These are phyloP conservation scores for Bombycilla garrulus DNA, from an alignment of 2,113 vertebrate species.

Conservation along the genomic window DNA sequence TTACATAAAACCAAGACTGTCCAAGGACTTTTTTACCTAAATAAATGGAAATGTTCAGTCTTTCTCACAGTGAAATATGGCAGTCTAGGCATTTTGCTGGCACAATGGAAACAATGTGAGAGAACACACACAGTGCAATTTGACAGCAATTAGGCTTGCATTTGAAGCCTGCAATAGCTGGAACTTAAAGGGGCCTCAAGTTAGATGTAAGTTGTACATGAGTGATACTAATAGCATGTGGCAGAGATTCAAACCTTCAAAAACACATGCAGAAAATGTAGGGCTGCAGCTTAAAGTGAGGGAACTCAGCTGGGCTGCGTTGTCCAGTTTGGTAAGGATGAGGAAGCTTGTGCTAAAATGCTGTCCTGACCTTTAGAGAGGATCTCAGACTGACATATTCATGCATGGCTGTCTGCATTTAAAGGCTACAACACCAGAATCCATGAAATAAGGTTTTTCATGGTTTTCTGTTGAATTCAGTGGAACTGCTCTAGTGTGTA, in stretches of 20 bases:
- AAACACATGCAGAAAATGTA: not conserved
- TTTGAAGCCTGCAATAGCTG: not conserved
- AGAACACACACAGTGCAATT: not conserved
- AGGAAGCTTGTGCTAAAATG: not conserved
- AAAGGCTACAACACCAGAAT: not conserved
- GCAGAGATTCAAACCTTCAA: not conserved
- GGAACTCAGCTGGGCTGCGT: not conserved
- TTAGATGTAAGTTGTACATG: not conserved
- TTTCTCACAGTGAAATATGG: not conserved
- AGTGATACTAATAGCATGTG: not conserved
- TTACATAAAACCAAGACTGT: not conserved
- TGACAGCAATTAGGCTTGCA: not conserved
- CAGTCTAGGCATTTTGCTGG: not conserved
- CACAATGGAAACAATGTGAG: not conserved
- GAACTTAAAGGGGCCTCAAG: not conserved
- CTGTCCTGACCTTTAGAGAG: not conserved
- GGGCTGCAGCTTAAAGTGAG: not conserved
- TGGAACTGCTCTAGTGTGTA: not conserved
- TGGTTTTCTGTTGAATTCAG: not conserved
- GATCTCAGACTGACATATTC: not conserved
- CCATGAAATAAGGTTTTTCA: not conserved
- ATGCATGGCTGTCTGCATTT: not conserved
- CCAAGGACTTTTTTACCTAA: not conserved
- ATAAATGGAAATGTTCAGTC: not conserved
- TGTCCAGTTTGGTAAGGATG: not conserved